These are phyloP conservation scores for Urophycis tenuis DNA, from an alignment of 2,797 vertebrate species.

Conservation along the genomic window DNA sequence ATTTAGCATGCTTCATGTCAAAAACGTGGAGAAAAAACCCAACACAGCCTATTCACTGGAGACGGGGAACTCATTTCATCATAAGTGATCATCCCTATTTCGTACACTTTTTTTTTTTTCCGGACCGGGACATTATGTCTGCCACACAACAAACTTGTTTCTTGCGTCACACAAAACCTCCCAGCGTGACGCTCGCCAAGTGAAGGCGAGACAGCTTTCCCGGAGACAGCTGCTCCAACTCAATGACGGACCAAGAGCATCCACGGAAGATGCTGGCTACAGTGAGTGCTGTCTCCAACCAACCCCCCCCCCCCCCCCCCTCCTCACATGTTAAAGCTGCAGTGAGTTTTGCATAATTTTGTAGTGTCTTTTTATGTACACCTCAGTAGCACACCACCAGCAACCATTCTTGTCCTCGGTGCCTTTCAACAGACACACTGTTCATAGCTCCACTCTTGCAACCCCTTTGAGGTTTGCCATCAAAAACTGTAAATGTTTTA, in stretches of 20 bases:
- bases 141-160: neutral
- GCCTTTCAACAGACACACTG: neutral
- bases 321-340: neutral
- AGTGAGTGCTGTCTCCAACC: neutral
- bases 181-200: neutral
- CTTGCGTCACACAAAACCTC: neutral
- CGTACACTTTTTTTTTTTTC: neutral
- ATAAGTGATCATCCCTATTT: neutral
- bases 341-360: neutral
- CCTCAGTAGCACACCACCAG: neutral
- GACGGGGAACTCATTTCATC: neutral
- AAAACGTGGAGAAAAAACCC: neutral
- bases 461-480: neutral
- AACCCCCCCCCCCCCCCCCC: too few species aligned
- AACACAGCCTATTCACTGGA: neutral
- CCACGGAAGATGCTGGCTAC: neutral
- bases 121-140: neutral
- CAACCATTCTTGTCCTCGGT: neutral
- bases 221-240: neutral
- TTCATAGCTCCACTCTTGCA: too few species aligned
- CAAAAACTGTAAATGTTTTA: too few species aligned
- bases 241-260: constrained; percentile 1
- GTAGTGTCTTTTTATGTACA: neutral
- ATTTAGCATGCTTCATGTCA: neutral
- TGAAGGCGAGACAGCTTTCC: neutral